Base-by-base conservation (phyloP, 1,140 invertebrate genomes). In the Trypoxylus dichotomus region DNA sequence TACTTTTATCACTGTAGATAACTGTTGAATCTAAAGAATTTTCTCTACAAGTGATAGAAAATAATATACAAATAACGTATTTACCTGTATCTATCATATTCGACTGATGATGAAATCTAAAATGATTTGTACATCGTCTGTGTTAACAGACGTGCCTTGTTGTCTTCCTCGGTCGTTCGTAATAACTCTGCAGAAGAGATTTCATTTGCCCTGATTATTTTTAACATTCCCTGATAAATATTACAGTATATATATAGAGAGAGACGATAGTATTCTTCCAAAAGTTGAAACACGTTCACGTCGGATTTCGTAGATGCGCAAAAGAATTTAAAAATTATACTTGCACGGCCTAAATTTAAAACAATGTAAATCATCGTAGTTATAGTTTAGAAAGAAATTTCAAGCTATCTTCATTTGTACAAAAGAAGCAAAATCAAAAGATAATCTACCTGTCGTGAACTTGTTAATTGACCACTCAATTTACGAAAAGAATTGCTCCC, bases 71-170 rank as follows among this genome's bases (percentile, higher is more conserved):
- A 3, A 54, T n/a, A 54, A 54, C 19, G 15, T n/a, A 15, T n/a
- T 43, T 54, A 54, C 24, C 60, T 21, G 25, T 25, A 68, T 32
- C 32, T 68, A 68, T 29, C 60, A 68, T 68, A 24, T 29, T 68
- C 60, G 60, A 68, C 60, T 68, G 60, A 68, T 27, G 24, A 68
- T 11, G 27, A 68, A 29, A 68, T 68, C 27, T 29, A 68, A 68
- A 68, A 68, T 24, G 60, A 68, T 54, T 68, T 25, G 27, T 68
- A 68, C 21, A 68, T 68, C 60, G 60, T 68, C 60, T 68, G 60
- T 68, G 60, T 68, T 68, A 68, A 68, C 60, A 68, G 60, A 68
- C 60, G 60, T 68, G 60, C 60, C 60, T 68, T 68, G 60, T 68
- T 68, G 60, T 68, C 60, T 68, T 68, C 60, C 60, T 68, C 60